Evolutionary conservation across 2,888 invertebrate species (phyloP).

Genomic region (Lepidonotus clava): DNA sequence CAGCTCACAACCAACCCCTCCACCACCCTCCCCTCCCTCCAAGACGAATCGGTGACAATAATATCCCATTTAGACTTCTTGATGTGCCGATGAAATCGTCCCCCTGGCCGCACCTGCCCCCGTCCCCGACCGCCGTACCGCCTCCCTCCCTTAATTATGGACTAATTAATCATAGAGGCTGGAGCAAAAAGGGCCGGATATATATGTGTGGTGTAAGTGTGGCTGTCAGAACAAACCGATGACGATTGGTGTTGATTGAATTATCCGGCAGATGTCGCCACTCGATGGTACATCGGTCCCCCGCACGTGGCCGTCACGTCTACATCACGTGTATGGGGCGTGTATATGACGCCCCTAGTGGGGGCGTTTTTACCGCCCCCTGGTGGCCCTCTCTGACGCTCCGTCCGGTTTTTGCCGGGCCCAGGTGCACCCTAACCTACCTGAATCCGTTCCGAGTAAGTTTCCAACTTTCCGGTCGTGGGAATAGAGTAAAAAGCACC

Average conservation of each 20-base stretch:
- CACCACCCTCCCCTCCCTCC: too few species aligned
- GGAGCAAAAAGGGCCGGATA: too few species aligned
- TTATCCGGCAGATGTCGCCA: slow-evolving; percentile 8
- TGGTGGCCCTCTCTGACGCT: neutral
- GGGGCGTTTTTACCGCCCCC: too few species aligned
- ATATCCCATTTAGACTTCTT: too few species aligned
- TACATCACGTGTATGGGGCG: neutral
- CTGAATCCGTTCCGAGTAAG: slow-evolving; percentile 8
- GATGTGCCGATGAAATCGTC: too few species aligned
- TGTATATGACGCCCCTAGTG: too few species aligned
- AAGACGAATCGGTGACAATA: too few species aligned
- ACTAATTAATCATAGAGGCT: neutral
- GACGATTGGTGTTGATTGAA: neutral
- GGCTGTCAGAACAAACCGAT: neutral
- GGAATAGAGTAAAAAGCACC: slow-evolving; percentile 33
- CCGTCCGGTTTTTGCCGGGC: slow-evolving; percentile 3
- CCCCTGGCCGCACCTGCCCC: too few species aligned
- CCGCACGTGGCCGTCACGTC: neutral
- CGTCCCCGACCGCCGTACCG: neutral
- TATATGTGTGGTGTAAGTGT: neutral
- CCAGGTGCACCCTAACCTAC: slow-evolving; percentile 28
- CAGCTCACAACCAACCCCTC: too few species aligned
- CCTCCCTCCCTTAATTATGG: neutral
- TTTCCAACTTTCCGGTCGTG: slow-evolving; percentile 39
- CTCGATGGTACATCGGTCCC: neutral